These are phyloP conservation scores for Caenorhabditis virilis DNA, from an alignment of 2,888 invertebrate genomes.

Conservation along the genomic window DNA sequence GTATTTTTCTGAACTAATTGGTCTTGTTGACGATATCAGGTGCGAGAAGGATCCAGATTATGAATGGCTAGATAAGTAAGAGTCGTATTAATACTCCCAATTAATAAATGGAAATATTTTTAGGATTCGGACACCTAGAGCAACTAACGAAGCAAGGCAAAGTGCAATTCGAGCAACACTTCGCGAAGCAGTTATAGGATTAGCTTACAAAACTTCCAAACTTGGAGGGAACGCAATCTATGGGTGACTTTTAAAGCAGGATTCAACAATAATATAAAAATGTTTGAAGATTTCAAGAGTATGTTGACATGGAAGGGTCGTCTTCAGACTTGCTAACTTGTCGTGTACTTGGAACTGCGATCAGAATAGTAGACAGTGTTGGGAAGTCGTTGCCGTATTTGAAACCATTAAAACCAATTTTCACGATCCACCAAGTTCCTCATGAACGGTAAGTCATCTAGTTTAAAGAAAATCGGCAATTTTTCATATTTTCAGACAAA, in stretches of 20 bases:
- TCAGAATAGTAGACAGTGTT: conserved; percentile 13
- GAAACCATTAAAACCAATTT: conserved; percentile 30
- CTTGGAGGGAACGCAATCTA: conserved; percentile 36
- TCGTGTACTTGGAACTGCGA: conserved; percentile 44
- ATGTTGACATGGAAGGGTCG: conserved; percentile 48
- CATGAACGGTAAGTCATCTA: conserved; percentile 13
- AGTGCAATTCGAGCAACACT: conserved; percentile 37
- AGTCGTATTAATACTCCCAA: neutral
- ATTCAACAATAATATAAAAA: neutral
- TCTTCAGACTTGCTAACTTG: conserved; percentile 16
- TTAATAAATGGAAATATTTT: too few species aligned
- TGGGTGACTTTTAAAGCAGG: conserved; percentile 17
- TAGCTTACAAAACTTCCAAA: conserved; percentile 42
- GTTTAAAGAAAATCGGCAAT: neutral
- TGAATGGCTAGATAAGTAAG: conserved; percentile 92
- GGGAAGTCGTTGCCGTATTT: conserved; percentile 11
- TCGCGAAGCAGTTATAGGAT: conserved; percentile 31
- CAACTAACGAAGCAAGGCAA: conserved; percentile 95
- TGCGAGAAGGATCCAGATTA: conserved; percentile 89
- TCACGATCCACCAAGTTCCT: conserved; percentile 36
- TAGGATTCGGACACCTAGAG: conserved; percentile 86
- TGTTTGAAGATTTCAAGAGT: conserved; percentile 37
- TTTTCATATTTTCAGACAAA: conserved; percentile 22
- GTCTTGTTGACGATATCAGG: conserved; percentile 69
- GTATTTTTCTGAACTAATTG: conserved; percentile 35